A percentile compares a stretch with the other conserved stretches of the same genome.
These are phyloP conservation scores for Papilio polytes DNA, from an alignment of 1,140 invertebrate species.

Conservation along the genomic window DNA sequence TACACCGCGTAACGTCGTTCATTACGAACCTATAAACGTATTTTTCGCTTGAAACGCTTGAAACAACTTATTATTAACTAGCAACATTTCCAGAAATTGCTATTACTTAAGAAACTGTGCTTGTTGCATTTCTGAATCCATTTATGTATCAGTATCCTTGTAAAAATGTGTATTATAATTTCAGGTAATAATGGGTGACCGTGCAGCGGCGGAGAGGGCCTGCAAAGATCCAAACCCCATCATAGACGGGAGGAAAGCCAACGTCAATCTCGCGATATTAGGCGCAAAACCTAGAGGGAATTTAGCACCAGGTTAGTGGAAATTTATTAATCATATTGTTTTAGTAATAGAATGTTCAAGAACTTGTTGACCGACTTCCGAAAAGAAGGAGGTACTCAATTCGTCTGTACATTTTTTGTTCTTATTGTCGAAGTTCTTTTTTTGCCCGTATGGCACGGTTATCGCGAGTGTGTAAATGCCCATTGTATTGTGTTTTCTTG, in stretches of 20 bases:
- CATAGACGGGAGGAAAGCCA: conserved; percentile 99
- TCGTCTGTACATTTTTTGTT: background rate
- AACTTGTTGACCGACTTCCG: background rate
- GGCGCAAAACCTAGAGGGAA: conserved; percentile 97
- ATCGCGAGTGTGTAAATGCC: no score
- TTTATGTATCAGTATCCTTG: no score
- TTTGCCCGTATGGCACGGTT: no score
- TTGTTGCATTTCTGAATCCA: no score
- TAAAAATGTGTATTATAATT: conserved; percentile 51
- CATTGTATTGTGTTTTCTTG: no score
- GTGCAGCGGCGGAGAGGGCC: conserved; percentile 95
- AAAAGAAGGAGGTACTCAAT: no score
- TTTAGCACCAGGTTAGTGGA: conserved; percentile 88
- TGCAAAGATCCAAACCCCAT: conserved; percentile 99
- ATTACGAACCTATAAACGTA: no score
- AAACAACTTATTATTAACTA: no score
- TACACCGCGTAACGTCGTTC: no score
- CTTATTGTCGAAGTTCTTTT: background rate
- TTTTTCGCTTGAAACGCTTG: no score
- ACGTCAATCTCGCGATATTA: conserved; percentile 98
- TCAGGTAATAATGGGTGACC: conserved; percentile 98
- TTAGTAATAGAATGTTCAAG: background rate
- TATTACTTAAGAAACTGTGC: no score
- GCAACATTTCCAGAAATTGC: no score
- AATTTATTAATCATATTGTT: conserved; percentile 39